phyloP scores from a whole-genome alignment of 2,113 vertebrate species.

The Notiomystis cincta region DNA sequence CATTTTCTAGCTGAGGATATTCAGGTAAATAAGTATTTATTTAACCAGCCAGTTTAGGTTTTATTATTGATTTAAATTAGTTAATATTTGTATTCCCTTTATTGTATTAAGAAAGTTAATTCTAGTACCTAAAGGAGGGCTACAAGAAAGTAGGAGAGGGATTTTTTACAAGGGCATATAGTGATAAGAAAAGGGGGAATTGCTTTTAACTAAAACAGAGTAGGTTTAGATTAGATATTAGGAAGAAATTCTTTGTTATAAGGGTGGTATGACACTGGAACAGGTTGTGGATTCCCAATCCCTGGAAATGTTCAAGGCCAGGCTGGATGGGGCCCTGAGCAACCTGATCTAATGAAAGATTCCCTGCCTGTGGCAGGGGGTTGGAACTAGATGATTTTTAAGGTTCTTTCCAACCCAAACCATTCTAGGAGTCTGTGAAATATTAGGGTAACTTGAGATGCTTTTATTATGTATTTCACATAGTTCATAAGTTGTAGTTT shows the following conservation, averaged over 20 bases:
- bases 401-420: neutral
- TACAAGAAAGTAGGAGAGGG: neutral
- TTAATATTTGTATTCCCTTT: neutral
- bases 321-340: neutral
- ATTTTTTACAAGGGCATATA: neutral
- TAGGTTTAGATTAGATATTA: neutral
- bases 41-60: neutral
- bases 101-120: neutral
- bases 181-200: neutral
- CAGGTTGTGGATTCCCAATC: neutral
- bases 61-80: neutral
- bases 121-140: neutral
- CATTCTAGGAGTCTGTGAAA: neutral
- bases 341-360: neutral
- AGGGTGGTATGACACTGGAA: neutral
- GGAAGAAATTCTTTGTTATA: neutral
- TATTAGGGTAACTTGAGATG: neutral
- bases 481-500: neutral
- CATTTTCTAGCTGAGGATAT: neutral
- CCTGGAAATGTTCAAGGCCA: neutral
- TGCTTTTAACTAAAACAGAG: neutral
- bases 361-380: neutral
- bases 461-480: neutral
- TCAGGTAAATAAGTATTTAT: neutral
- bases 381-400: neutral